Base-by-base conservation (phyloP, 2,888 invertebrate genomes). In the Boloria euphrosyne region DNA sequence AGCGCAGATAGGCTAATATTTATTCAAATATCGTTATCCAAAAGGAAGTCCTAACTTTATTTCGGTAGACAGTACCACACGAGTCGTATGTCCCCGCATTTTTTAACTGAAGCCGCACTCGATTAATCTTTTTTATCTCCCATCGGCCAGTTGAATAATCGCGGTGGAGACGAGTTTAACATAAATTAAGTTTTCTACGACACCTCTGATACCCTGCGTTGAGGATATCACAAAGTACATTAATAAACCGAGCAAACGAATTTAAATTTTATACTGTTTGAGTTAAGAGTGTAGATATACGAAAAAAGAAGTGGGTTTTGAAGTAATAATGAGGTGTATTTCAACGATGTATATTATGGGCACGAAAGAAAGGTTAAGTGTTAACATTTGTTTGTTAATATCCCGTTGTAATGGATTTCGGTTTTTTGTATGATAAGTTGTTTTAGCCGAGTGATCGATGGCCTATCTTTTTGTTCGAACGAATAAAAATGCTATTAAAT, bases 341-440 rank as follows among this genome's bases (percentile, higher is more conserved):
- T 84, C 80, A 85, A 82, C 88, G 90, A 89, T 90, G 84, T 84
- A 86, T 89, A 89, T 89, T 89, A 79, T 79, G 77, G 79, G 80
- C 75, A 80, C 79, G 81, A 86, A 87, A 89, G 89, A 89, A 88
- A 90, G 89, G 90, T 90, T 90, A 90, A 90, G 90, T 90, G 91
- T 90, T 88, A 90, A 90, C 90, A 90, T 90, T 90, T 90, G 91
- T 91, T 90, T 89, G 90, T 90, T 88, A 90, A 90, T 89, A 88
- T 84, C 82, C 83, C 83, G 82, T 84, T 87, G 82, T 90, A 90
- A 89, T 89, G 90, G 85, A 87, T 89, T 86, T 84, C 81, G 83
- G 84, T 85, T 88, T 82, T 83, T 88, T 85, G 77, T 80, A 83
- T 87, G 88, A 88, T 87, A 87, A 86, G 87, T 88, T 86, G 86